These are phyloP conservation scores for Trachythela sp. DNA, from an alignment of 64 coral and sea anemone species.

Conservation along the genomic window DNA sequence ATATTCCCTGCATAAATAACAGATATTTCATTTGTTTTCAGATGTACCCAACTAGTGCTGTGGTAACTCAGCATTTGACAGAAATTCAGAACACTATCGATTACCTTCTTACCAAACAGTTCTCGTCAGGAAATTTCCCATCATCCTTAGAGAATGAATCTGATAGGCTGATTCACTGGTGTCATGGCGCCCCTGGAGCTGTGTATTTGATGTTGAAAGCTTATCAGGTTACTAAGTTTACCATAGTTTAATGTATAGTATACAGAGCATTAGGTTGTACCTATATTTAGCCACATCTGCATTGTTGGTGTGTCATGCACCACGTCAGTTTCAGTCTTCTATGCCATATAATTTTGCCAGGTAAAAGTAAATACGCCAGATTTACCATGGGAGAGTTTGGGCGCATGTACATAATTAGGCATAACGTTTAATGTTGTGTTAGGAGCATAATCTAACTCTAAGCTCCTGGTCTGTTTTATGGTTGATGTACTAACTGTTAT, in stretches of 20 bases:
- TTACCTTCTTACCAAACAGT: conserved; percentile 74
- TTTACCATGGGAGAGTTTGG: no score
- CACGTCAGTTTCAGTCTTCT: no score
- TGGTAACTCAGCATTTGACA: background rate
- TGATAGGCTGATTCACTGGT: conserved; percentile 90
- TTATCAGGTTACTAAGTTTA: conserved; percentile 51
- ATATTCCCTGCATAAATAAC: no score
- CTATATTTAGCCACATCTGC: no score
- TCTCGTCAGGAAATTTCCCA: conserved; percentile 82
- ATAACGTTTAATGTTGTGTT: no score
- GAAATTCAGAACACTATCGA: conserved; percentile 66
- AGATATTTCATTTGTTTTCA: background rate
- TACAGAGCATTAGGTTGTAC: background rate
- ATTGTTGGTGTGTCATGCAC: no score
- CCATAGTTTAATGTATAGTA: background rate
- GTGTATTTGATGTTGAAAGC: conserved; percentile 84
- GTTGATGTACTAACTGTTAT: no score
- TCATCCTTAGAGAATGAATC: conserved; percentile 73
- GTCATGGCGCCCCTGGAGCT: conserved; percentile 87
- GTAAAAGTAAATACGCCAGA: no score
- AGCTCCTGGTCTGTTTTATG: no score
- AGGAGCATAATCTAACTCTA: no score
- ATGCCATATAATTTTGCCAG: no score
- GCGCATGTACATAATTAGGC: no score
- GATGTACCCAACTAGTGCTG: conserved; percentile 34